Percentiles rank a stretch among this genome's conserved stretches.
Conservation (phyloP, 1,140 invertebrate species). For the Palaemon carinicauda region DNA sequence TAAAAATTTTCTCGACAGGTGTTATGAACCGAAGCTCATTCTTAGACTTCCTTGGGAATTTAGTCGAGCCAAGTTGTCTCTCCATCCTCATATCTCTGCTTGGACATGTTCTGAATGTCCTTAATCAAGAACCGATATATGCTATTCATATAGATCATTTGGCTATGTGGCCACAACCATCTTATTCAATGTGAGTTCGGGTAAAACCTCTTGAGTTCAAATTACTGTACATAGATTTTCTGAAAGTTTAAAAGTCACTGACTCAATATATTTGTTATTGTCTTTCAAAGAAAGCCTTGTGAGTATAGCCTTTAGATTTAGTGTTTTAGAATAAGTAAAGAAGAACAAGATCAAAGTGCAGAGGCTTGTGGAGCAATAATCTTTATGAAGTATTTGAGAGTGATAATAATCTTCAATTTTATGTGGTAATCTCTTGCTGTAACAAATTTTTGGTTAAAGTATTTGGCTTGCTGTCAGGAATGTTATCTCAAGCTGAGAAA, state of each 20-base stretch:
- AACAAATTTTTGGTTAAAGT: too few relatives aligned
- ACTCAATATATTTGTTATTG: too few relatives aligned
- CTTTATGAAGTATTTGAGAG: too few relatives aligned
- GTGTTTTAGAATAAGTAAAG: too few relatives aligned
- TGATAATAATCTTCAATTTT: too few relatives aligned
- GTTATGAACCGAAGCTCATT: conserved; percentile 48
- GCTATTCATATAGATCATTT: conserved; percentile 51
- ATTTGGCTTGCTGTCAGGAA: too few relatives aligned
- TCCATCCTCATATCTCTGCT: conserved; percentile 57
- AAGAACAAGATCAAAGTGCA: not conserved
- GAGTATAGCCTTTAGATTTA: too few relatives aligned
- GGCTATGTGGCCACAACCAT: conserved; percentile 49
- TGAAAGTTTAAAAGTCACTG: not conserved
- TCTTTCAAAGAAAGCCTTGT: too few relatives aligned
- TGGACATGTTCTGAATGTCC: conserved; percentile 49
- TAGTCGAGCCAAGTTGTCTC: conserved; percentile 55
- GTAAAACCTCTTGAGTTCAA: too few relatives aligned
- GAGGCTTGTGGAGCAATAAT: too few relatives aligned
- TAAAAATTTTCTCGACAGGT: conserved; percentile 18
- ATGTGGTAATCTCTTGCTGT: not conserved
- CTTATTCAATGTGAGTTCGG: not conserved
- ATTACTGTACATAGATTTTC: too few relatives aligned
- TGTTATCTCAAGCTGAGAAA: too few relatives aligned
- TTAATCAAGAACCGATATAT: conserved; percentile 41
- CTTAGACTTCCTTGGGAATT: conserved; percentile 46